Conservation (phyloP, 2,797 vertebrate genomes). For the Hemitrygon akajei region DNA sequence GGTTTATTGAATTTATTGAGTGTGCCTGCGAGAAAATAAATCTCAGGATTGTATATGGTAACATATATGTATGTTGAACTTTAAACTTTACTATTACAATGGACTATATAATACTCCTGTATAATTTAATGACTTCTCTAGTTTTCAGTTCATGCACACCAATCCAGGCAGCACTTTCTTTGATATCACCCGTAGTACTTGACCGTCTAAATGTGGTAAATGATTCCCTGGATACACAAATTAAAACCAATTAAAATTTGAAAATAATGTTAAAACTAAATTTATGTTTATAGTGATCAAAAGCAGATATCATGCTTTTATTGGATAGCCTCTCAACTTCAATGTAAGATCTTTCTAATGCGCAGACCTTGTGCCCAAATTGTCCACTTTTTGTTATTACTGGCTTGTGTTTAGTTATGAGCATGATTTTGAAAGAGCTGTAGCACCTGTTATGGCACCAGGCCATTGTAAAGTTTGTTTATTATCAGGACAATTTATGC, state of each 20-base stretch:
- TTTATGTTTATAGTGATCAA: background rate
- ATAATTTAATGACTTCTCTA: background rate
- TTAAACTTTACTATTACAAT: background rate
- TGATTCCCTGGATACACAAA: background rate
- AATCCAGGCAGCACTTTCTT: background rate
- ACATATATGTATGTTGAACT: too few relatives aligned
- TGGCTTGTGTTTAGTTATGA: background rate
- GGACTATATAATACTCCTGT: background rate
- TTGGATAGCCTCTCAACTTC: background rate
- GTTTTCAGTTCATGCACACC: background rate
- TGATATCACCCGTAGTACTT: background rate
- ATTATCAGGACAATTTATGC: background rate
- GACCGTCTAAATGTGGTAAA: background rate
- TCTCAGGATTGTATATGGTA: too few relatives aligned
- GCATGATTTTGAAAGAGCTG: background rate
- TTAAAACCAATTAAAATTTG: too few relatives aligned
- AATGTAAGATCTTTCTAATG: too few relatives aligned
- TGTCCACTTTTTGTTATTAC: background rate
- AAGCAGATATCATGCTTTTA: background rate
- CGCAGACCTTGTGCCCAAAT: background rate
- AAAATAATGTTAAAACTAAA: background rate
- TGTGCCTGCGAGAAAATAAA: too few relatives aligned
- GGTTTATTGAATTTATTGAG: too few relatives aligned
- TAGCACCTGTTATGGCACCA: background rate
- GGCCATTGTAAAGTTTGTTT: background rate